A percentile compares a stretch with the other conserved stretches of the same genome.
Evolutionary conservation across 1,140 invertebrate genomes (phyloP).

Genomic region (Odontomachus brunneus): DNA sequence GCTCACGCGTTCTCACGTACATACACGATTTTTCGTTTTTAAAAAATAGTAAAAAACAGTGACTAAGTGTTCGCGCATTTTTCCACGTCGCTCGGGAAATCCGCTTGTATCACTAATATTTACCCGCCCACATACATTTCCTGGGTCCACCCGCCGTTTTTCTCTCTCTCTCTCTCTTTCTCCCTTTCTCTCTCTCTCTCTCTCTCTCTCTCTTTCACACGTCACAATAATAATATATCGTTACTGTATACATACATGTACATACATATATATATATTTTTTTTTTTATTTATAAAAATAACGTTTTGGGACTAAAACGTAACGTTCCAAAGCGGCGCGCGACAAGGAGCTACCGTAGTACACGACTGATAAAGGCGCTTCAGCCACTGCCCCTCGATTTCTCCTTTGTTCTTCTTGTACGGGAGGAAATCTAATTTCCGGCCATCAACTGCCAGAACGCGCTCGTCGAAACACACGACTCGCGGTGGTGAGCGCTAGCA

Average conservation of each 20-base stretch:
- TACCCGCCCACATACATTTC: constrained; percentile 36
- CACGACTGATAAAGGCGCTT: constrained; percentile 71
- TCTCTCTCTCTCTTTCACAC: constrained; percentile 20
- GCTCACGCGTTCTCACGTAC: constrained; percentile 79
- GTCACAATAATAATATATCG: constrained; percentile 71
- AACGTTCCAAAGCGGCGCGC: constrained; percentile 75
- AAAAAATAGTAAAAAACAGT: constrained; percentile 85
- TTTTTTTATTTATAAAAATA: constrained; percentile 83
- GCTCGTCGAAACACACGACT: constrained; percentile 36
- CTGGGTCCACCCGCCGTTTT: constrained; percentile 43
- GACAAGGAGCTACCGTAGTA: constrained; percentile 65
- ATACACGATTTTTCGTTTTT: constrained; percentile 74
- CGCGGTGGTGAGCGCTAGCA: not conserved
- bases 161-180: constrained; percentile 53
- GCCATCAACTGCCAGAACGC: constrained; percentile 36
- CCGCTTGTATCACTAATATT: constrained; percentile 75
- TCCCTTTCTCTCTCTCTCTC: constrained; percentile 62
- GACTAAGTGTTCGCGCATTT: constrained; percentile 82
- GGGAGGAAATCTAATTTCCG: constrained; percentile 38
- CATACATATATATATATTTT: constrained; percentile 70
- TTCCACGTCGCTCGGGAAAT: constrained; percentile 79
- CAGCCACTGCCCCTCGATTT: constrained; percentile 47
- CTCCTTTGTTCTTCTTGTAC: constrained; percentile 32
- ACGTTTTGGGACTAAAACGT: constrained; percentile 79
- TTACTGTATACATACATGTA: constrained; percentile 81